Evolutionary conservation across 2,888 invertebrate genomes (phyloP), one percentile per base, ranked within the genome.

Genomic region (Epirrita christyi): DNA sequence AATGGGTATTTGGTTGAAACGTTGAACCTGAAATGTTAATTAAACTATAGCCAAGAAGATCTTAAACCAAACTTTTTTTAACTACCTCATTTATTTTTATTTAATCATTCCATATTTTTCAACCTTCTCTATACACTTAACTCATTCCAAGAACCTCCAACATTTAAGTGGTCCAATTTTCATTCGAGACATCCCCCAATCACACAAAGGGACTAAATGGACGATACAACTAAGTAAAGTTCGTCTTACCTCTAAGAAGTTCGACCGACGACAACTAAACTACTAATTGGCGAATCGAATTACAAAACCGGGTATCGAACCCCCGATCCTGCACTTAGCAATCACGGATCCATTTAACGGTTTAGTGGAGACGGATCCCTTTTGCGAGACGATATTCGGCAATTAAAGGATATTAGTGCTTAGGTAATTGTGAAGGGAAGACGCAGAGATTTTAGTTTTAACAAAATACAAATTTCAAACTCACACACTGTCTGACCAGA

Each of bases 201-300:
- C 58, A 29, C 71, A 68, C 66, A 62, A 77, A 75, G 78, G 79
- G 75, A 68, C 67, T 59, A 75, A 77, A 80, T 76, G 76, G 75
- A 72, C 72, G 70, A 63, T 70, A 68, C 72, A 67, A 58, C 67
- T 66, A 67, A 75, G 21, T 74, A 69, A 68, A 77, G 66, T 74
- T 74, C 73, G 62, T 74, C 78, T 83, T 80, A 85, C 83, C 80
- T 83, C 67, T 78, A 85, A 87, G 87, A 85, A 76, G 66, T 63
- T 62, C 71, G 67, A 75, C 79, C 76, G 77, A 83, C 79, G 86
- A 85, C 87, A 88, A 86, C 86, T 86, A 86, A 88, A 88, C 85
- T 87, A 75, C 82, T 91, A 91, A 92, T 92, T 91, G 91, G 85
- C 75, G 81, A 92, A 92, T 92, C 89, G 83, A 92, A 88, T 92